Conservation (phyloP, 2,888 invertebrate species). For the Polydrusus pterygomalis region DNA sequence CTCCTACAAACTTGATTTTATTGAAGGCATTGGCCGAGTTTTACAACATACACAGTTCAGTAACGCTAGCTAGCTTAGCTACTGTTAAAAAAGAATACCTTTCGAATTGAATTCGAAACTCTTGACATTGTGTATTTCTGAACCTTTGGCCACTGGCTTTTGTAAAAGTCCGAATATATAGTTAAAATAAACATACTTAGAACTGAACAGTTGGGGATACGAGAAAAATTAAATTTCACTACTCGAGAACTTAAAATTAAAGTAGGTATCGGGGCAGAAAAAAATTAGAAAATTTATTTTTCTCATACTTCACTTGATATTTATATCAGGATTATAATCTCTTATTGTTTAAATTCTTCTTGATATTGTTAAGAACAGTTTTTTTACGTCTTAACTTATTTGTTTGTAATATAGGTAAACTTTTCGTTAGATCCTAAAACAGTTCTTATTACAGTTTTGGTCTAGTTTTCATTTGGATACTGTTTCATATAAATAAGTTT, state of each 20-base stretch:
- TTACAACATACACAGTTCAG: not conserved
- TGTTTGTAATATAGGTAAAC: not conserved
- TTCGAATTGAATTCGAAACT: too few species aligned
- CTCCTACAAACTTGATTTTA: conserved; percentile 8
- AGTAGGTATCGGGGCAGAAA: too few species aligned
- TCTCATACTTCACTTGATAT: too few species aligned
- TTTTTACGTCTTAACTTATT: not conserved
- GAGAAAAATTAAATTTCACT: not conserved
- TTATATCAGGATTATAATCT: too few species aligned
- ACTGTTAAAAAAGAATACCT: too few species aligned
- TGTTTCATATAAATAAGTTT: not conserved
- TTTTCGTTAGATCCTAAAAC: not conserved
- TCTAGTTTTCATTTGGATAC: not conserved
- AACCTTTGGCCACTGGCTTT: not conserved
- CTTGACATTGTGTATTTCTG: not conserved
- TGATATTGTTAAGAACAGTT: not conserved
- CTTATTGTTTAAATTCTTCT: too few species aligned
- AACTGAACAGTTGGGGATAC: not conserved
- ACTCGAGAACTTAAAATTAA: too few species aligned
- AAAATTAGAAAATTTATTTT: too few species aligned
- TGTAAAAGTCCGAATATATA: not conserved
- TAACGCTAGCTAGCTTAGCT: too few species aligned
- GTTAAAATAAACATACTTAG: not conserved
- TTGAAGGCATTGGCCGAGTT: conserved; percentile 14
- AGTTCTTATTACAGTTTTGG: not conserved